Percentiles rank a stretch among this genome's conserved stretches.
These are phyloP conservation scores for Kryptopterus vitreolus DNA, from an alignment of 2,797 vertebrate species.

Conservation along the genomic window DNA sequence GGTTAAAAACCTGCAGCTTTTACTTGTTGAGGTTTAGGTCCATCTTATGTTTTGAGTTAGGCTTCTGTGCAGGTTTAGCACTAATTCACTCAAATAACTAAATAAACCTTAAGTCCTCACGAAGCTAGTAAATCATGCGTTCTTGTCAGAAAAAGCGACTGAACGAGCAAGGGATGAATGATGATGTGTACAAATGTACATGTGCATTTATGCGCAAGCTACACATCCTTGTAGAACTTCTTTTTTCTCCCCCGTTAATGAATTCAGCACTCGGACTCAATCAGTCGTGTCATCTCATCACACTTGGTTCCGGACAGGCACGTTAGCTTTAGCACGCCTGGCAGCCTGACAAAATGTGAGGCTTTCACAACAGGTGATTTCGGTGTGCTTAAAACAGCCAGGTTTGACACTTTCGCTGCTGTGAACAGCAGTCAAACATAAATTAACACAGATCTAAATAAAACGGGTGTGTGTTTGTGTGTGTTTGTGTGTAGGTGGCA, in stretches of 20 bases:
- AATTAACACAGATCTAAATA: constrained; percentile 25
- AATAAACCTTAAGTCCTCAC: neutral
- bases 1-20: neutral
- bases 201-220: neutral
- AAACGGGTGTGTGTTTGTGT: constrained; percentile 35
- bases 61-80: neutral
- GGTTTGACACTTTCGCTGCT: constrained; percentile 11
- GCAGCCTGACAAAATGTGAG: constrained; percentile 24
- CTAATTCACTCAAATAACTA: neutral
- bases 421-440: constrained; percentile 21
- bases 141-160: neutral
- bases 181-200: neutral
- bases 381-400: constrained; percentile 4
- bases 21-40: neutral
- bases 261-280: constrained; percentile 18
- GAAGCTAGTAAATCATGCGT: neutral
- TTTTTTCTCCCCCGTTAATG: neutral
- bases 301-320: neutral
- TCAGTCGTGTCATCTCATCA: constrained; percentile 18
- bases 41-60: neutral
- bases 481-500: constrained; percentile 79
- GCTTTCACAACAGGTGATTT: constrained; percentile 26
- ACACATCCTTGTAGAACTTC: neutral
- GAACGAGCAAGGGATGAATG: neutral
- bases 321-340: constrained; percentile 10